Evolutionary conservation across 2,797 vertebrate species (phyloP), one percentile per base, ranked within the genome.

Genomic region (Chaetodon trifasciatus): DNA sequence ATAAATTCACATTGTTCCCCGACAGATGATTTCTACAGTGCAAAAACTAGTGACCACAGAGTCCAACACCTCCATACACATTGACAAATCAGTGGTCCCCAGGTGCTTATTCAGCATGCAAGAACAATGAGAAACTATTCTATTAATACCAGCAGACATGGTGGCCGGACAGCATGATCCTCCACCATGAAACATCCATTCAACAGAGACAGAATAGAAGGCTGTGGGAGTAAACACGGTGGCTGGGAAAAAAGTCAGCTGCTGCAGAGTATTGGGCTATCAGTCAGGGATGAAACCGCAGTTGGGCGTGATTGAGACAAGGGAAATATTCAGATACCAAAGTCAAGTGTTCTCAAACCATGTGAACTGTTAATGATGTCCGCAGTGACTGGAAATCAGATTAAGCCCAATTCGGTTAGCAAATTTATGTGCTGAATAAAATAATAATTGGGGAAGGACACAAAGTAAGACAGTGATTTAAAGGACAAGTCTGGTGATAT

Each of bases 201-300:
- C 21, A 85, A 71, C 73, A 84, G 60, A 71, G 67, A 83, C 8
- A 77, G 77, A 90, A 76, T 42, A 69, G 47, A 80, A 72, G 47
- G 71, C 62, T 69, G 61, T 49, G 47, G 74, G 71, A 82, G 60
- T 67, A 70, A 76, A 85, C 65, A 58, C 3, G 1, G 70, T 78
- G 81, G 60, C 79, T 88, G 76, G 42, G 61, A 53, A 71, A 73
- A 78, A 47, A 82, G 70, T 82, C 83, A 80, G 81, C 80, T 86
- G 84, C 79, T 86, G 57, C 8, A n/a, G 50, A n/a, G 67, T 61
- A 49, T 61, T 8, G 28, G 53, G 70, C 74, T n/a, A 77, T 82
- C 52, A 68, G 56, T 68, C 57, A 39, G 19, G 57, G 60, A 83
- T 70, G 69, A 86, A 73, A 81, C 52, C 74, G 65, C 35, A 69